A percentile compares a stretch with the other conserved stretches of the same genome.
Evolutionary conservation across 2,888 invertebrate genomes (phyloP).

Genomic region (Agelastica alni): DNA sequence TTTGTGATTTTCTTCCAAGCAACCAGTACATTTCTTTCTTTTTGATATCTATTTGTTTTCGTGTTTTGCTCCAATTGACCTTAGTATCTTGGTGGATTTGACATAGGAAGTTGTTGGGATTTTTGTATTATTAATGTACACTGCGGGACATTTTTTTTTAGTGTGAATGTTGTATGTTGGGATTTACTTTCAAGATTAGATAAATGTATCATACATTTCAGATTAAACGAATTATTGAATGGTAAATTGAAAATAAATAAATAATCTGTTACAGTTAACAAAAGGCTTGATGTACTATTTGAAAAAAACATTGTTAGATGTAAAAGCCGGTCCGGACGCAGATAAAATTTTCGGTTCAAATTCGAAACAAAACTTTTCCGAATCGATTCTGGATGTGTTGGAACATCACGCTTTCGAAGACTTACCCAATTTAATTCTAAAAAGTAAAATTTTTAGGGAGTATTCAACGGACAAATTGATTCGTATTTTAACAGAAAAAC

Average conservation of each 20-base stretch:
- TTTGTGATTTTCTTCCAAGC: too few species aligned
- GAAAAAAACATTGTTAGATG: slow-evolving; percentile 52
- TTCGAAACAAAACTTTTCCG: slow-evolving; percentile 53
- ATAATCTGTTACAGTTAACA: slow-evolving; percentile 43
- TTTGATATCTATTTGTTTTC: too few species aligned
- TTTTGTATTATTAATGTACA: too few species aligned
- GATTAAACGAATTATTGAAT: too few species aligned
- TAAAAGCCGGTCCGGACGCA: slow-evolving; percentile 56
- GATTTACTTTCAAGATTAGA: too few species aligned
- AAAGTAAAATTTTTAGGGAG: slow-evolving; percentile 60
- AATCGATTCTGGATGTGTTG: slow-evolving; percentile 55
- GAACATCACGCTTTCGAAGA: slow-evolving; percentile 55
- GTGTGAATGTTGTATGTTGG: too few species aligned
- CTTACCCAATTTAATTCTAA: slow-evolving; percentile 59
- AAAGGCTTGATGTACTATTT: slow-evolving; percentile 54
- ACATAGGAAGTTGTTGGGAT: too few species aligned
- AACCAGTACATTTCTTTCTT: too few species aligned
- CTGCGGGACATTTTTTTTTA: too few species aligned
- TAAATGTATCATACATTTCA: too few species aligned
- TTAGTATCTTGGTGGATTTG: too few species aligned
- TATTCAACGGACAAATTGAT: slow-evolving; percentile 63
- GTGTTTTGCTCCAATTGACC: too few species aligned
- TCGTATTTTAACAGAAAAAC: slow-evolving; percentile 52
- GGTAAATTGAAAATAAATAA: slow-evolving; percentile 4
- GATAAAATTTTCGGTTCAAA: slow-evolving; percentile 55